Evolutionary conservation across 2,888 invertebrate genomes (phyloP).

Genomic region (Cephus spinipes): DNA sequence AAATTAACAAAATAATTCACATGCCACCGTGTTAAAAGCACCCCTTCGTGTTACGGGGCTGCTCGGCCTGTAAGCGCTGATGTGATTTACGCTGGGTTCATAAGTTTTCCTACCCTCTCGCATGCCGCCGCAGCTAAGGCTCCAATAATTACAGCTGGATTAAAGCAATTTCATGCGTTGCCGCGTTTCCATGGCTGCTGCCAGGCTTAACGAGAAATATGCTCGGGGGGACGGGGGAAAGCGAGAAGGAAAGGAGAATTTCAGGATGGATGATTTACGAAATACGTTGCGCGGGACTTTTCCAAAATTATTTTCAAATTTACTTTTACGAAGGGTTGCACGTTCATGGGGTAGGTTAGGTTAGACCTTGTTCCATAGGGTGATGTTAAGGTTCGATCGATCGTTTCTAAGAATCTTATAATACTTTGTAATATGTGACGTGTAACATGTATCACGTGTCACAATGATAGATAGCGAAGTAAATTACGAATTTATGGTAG

Average conservation of each 20-base stretch:
- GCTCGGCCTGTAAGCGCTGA: constrained; percentile 1
- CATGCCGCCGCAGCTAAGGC: constrained; percentile 18
- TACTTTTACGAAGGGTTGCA: background rate
- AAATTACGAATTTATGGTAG: no score
- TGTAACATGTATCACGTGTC: no score
- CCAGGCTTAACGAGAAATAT: background rate
- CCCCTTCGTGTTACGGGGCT: background rate
- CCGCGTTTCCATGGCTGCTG: constrained; percentile 9
- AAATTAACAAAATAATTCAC: constrained; percentile 49
- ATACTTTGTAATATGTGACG: background rate
- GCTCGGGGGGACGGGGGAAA: background rate
- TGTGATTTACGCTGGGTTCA: constrained; percentile 3
- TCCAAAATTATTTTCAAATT: background rate
- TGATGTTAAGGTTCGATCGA: background rate
- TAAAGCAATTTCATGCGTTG: constrained; percentile 27
- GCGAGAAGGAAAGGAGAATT: background rate
- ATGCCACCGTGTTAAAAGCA: constrained; percentile 28
- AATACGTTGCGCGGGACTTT: background rate
- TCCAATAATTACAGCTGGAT: constrained; percentile 31
- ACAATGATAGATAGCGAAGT: no score
- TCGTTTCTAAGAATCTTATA: background rate
- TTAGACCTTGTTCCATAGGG: background rate
- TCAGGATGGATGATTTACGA: background rate
- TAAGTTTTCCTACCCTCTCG: constrained; percentile 21
- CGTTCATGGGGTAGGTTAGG: background rate